Percentiles rank a stretch among this genome's conserved stretches.
phyloP scores from a whole-genome alignment of 2,113 vertebrate genomes.

The Nannospalax galili region DNA sequence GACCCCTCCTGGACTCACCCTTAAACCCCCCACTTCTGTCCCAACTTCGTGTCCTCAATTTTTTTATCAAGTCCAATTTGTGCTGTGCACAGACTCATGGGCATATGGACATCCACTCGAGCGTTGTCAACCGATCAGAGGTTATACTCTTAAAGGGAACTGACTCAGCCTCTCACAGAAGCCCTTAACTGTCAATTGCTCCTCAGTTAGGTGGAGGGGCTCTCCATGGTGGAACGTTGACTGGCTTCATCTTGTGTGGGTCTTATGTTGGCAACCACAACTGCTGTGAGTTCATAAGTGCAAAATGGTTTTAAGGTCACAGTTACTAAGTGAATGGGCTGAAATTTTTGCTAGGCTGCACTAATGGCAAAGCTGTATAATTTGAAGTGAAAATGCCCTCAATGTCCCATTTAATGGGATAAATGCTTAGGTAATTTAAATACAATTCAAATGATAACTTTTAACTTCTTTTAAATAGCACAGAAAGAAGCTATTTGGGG shows the following conservation, averaged over 20 bases:
- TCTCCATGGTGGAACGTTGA: not conserved
- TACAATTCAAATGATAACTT: slow-evolving; percentile 51
- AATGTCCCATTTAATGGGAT: slow-evolving; percentile 37
- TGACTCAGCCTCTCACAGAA: not conserved
- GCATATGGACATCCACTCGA: not conserved
- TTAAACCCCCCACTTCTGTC: not conserved
- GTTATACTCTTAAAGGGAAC: not conserved
- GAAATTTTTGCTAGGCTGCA: slow-evolving; percentile 44
- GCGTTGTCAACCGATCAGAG: not conserved
- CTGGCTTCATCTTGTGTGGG: not conserved
- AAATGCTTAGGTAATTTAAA: slow-evolving; percentile 50
- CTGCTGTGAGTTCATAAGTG: not conserved
- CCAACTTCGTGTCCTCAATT: no score
- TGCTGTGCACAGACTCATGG: not conserved
- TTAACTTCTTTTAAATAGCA: slow-evolving; percentile 9
- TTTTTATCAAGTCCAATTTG: no score
- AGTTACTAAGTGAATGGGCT: not conserved
- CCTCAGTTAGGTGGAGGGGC: not conserved
- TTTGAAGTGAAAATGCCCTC: slow-evolving; percentile 39
- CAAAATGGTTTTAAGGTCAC: not conserved
- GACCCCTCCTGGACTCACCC: no score
- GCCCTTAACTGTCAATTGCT: no score
- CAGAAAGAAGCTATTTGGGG: slow-evolving; percentile 3
- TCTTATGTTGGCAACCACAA: not conserved
- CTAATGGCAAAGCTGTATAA: not conserved